Evolutionary conservation across 2,888 invertebrate genomes (phyloP).

Genomic region (Dione vanillae): DNA sequence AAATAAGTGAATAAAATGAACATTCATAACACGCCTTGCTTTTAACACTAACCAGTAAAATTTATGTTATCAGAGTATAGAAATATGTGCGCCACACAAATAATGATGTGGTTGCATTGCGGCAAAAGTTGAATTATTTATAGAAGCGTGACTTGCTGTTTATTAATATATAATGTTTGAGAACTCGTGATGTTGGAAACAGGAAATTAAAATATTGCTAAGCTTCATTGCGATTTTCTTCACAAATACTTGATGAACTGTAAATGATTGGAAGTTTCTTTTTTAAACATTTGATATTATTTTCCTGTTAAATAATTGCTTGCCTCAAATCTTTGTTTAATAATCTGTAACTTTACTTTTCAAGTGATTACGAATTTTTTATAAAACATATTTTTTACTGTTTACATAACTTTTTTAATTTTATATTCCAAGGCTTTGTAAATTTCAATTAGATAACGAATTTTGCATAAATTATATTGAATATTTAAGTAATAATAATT

Average conservation of each 20-base stretch:
- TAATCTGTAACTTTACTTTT: too few relatives aligned
- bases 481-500: not conserved
- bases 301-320: not conserved
- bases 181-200: conserved; percentile 21
- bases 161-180: conserved; percentile 24
- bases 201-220: conserved; percentile 33
- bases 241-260: conserved; percentile 12
- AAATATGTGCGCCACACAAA: conserved; percentile 26
- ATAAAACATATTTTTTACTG: too few relatives aligned
- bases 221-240: conserved; percentile 24
- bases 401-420: too few relatives aligned
- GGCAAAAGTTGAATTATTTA: conserved; percentile 28
- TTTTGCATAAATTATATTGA: not conserved
- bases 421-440: too few relatives aligned
- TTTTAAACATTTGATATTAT: not conserved
- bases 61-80: conserved; percentile 20
- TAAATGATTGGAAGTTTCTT: not conserved
- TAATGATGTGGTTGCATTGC: conserved; percentile 23
- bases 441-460: not conserved
- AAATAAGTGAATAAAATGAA: conserved; percentile 6
- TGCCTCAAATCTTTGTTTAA: not conserved
- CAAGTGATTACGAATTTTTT: too few relatives aligned
- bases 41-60: conserved; percentile 11
- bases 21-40: conserved; percentile 7
- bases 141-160: conserved; percentile 21